Base-by-base conservation (phyloP, 2,888 invertebrate species). In the Temnothorax rugatulus region DNA sequence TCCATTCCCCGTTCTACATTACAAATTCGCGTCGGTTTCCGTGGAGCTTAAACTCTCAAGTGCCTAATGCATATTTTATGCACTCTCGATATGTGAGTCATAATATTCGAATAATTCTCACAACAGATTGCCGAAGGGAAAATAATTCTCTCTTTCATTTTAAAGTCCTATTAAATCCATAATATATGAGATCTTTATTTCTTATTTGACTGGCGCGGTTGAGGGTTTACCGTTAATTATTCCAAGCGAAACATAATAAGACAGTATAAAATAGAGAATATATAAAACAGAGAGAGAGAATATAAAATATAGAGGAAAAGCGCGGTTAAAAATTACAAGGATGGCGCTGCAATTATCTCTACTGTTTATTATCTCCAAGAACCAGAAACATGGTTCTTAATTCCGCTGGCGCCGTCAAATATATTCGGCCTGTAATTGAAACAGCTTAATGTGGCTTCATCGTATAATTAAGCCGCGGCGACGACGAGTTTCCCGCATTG, bases 391-490 rank as follows among this genome's bases (percentile, higher is more conserved):
- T 66, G 41, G 11, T 54, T 54, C 11, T 77, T 66, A 66, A 77
- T 77, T 9, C 44, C 13, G 41, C 15, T 11, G 21, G 18, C 21
- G 47, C 41, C 76, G 64, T 41, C 64, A 38, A 54, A n/a, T 76
- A 77, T 41, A 66, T 66, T 76, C 75, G 38, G 52, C 41, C 76
- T 57, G 68, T 68, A 68, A 77, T 25, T 68, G 66, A 77, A 77
- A 77, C 29, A 57, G 50, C 44, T 77, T 68, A 68, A 77, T 57
- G 75, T 34, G n/a, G 54, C 52, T 38, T 57, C n/a, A 44, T 34
- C 34, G 47, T 69, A 71, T 81, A 81, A 81, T 71, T 81, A 71
- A 81, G 50, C 71, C 47, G 59, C 47, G 71, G 25, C 71, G 59
- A 71, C 71, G 59, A 71, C 38, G 79, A 79, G 69, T 61, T 59